A percentile compares a stretch with the other conserved stretches of the same genome.
Evolutionary conservation across 1,140 invertebrate species (phyloP).

Genomic region (Matsumurasca onukii): DNA sequence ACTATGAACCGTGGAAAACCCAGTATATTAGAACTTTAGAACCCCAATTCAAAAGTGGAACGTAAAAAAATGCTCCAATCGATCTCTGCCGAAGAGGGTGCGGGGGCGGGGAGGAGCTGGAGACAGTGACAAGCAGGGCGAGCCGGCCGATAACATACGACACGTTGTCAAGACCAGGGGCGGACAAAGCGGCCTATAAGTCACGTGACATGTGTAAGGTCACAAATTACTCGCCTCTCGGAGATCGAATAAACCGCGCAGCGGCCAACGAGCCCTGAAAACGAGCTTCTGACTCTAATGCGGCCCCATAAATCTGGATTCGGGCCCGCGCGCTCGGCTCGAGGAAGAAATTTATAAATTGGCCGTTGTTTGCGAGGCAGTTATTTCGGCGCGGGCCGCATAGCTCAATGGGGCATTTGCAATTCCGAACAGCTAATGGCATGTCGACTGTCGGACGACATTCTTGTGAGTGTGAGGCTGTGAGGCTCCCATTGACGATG

Average conservation of each 20-base stretch:
- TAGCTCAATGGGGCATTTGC: constrained; percentile 24
- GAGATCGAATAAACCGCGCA: constrained; percentile 19
- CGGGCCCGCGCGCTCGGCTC: background rate
- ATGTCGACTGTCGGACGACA: too few species aligned
- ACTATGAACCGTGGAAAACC: too few species aligned
- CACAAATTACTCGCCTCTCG: background rate
- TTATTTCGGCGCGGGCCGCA: constrained; percentile 20
- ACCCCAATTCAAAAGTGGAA: too few species aligned
- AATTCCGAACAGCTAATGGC: constrained; percentile 25
- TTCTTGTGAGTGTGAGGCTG: too few species aligned
- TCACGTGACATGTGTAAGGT: background rate
- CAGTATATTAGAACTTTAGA: too few species aligned
- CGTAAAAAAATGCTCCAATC: too few species aligned
- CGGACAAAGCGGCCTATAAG: background rate
- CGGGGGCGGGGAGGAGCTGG: too few species aligned
- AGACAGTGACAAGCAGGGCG: too few species aligned
- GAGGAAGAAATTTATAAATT: constrained; percentile 26
- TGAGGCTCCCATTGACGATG: too few species aligned
- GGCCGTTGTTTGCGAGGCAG: constrained; percentile 16
- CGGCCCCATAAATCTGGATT: constrained; percentile 5
- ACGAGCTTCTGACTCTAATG: constrained; percentile 19
- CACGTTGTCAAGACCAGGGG: background rate
- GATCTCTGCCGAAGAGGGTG: too few species aligned
- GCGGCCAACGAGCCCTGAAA: constrained; percentile 15
- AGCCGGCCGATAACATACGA: background rate